Evolutionary conservation across 2,888 invertebrate species (phyloP).

Genomic region (Gibbula magus): DNA sequence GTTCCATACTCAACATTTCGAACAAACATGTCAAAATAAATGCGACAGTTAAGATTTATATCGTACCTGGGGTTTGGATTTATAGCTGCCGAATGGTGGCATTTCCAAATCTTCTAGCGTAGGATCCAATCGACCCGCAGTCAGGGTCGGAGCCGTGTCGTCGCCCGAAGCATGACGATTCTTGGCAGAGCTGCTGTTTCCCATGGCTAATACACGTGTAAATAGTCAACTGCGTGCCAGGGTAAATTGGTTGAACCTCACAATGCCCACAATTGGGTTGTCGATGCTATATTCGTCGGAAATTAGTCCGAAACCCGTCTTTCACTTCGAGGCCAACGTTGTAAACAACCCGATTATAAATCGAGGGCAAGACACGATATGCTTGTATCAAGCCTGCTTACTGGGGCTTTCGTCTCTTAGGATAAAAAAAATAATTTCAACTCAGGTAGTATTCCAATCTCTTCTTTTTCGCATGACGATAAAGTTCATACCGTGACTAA

Average conservation of each 20-base stretch:
- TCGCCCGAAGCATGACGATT: slow-evolving; percentile 64
- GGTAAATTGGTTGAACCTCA: too few relatives aligned
- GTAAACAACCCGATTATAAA: background rate
- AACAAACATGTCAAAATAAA: background rate
- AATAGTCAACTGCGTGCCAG: background rate
- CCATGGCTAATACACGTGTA: slow-evolving; percentile 32
- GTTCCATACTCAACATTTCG: too few relatives aligned
- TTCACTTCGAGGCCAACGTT: background rate
- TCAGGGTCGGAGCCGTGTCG: slow-evolving; percentile 62
- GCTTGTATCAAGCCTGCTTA: background rate
- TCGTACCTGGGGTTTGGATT: slow-evolving; percentile 21
- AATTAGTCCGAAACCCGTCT: background rate
- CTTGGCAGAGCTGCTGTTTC: slow-evolving; percentile 44
- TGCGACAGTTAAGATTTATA: background rate
- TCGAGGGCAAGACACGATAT: background rate
- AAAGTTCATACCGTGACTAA: background rate
- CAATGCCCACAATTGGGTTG: background rate
- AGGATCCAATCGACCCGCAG: slow-evolving; percentile 49
- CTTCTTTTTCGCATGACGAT: slow-evolving; percentile 10
- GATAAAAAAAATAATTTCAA: background rate
- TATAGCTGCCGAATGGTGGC: slow-evolving; percentile 24
- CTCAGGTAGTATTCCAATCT: background rate
- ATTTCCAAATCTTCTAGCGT: slow-evolving; percentile 37
- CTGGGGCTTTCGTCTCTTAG: background rate
- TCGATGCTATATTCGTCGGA: background rate